Base-by-base conservation (phyloP, 1,140 invertebrate genomes). In the Drosophila ironensis region DNA sequence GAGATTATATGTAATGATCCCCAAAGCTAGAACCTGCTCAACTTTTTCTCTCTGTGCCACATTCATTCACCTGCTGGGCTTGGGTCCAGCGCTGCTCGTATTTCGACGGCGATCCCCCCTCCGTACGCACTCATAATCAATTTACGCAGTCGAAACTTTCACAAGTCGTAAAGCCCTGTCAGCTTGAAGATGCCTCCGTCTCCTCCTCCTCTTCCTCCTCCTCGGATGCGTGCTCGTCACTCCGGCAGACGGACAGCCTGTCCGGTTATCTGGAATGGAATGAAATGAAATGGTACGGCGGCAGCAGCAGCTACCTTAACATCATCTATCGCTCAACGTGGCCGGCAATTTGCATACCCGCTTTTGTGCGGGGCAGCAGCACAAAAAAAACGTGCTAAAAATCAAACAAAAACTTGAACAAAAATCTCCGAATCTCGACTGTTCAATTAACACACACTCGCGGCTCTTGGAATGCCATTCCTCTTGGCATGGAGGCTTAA, bases 311-410 rank as follows among this genome's bases (percentile, higher is more conserved):
- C 47, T 51, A 16, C 30, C 24, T 35, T n/a, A 33, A 47, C 35
- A 45, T 48, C 61, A 53, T 76, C 56, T 70, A 75, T 70, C 45
- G 48, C 48, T 61, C 33, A 60, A 57, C 51, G 37, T 57, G 56
- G 56, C 20, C 41, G 48, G 42, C 52, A 33, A 80, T 80, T 80
- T 80, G 70, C 76, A 80, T 80, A 78, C 64, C 70, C 22, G 57
- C 41, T 48, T 44, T 45, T 56, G 67, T 50, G n/a, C 64, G 28
- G 47, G 19, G 9, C 12, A 16, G 17, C 47, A 16, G 56, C 53
- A 44, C n/a, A n/a, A n/a, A 24, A 14, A 51, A 68, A 78, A 77
- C 69, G 73, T 72, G 73, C 67, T 76, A 77, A 77, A 72, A 76
- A 63, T 76, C 72, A 71, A 76, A 48, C 51, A 71, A 48, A 63